A percentile compares a stretch with the other conserved stretches of the same genome.
phyloP scores from a whole-genome alignment of 2,113 vertebrate genomes.

The Amia ocellicauda region DNA sequence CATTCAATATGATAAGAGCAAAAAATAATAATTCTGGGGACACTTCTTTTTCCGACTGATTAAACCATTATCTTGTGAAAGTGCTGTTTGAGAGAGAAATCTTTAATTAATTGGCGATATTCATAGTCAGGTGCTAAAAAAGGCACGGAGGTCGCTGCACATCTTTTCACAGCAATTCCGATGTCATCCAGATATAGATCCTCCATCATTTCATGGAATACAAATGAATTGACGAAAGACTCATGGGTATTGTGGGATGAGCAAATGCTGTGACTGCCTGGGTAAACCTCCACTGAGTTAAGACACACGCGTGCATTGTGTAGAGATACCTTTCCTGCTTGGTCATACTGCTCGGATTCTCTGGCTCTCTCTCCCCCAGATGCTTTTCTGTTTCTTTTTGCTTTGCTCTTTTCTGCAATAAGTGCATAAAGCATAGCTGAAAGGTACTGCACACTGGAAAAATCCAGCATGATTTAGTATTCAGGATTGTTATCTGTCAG shows the following conservation, averaged over 20 bases:
- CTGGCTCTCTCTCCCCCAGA: background rate
- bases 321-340: background rate
- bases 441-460: background rate
- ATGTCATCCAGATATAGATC: background rate
- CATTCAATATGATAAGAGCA: too few species aligned
- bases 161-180: too few species aligned
- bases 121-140: too few species aligned
- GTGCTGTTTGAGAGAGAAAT: too few species aligned
- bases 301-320: conserved; percentile 3
- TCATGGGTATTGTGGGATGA: conserved; percentile 3
- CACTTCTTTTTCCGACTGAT: too few species aligned
- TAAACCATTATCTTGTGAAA: too few species aligned
- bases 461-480: conserved; percentile 29
- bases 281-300: background rate
- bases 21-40: too few species aligned
- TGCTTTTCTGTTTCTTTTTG: background rate
- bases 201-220: background rate
- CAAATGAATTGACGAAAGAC: background rate
- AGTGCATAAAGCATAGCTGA: background rate
- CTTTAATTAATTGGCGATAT: too few species aligned
- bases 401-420: background rate
- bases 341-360: background rate
- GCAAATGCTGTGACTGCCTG: conserved; percentile 2
- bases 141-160: too few species aligned
- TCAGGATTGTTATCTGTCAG: conserved; percentile 21